These are phyloP conservation scores for Formica aserva DNA, from an alignment of 2,888 invertebrate species.

Conservation along the genomic window DNA sequence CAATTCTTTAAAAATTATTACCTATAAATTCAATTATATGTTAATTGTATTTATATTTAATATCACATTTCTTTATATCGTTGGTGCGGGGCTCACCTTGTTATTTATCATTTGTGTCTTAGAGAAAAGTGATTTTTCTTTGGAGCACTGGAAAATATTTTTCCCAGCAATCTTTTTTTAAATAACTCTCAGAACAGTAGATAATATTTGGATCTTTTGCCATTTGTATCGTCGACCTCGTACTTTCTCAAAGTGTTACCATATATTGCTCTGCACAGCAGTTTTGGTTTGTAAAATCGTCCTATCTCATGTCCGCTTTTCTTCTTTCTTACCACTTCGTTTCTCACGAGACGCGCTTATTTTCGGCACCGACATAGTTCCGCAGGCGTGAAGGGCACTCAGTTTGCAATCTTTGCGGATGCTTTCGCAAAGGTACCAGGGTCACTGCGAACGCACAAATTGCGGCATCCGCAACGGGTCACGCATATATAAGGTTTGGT, in stretches of 20 bases:
- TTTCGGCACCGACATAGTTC: conserved; percentile 14
- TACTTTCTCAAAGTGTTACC: conserved; percentile 52
- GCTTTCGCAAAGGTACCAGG: not conserved
- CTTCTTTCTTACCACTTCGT: not conserved
- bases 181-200: not conserved
- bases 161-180: not conserved
- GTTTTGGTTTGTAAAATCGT: conserved; percentile 63
- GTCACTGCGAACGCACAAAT: conserved; percentile 26
- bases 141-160: not conserved
- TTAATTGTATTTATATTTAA: not conserved
- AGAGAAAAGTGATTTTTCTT: not conserved
- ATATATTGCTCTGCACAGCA: conserved; percentile 53
- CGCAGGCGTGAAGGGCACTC: not conserved
- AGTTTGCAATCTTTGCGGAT: conserved; percentile 3
- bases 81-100: not conserved
- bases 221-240: not conserved
- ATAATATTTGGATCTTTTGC: conserved; percentile 1
- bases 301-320: conserved; percentile 15
- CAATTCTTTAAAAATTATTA: not conserved
- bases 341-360: conserved; percentile 17
- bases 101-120: not conserved
- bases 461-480: conserved; percentile 30
- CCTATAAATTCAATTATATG: not conserved
- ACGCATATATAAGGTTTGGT: conserved; percentile 16
- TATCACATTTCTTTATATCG: not conserved